Conservation (phyloP, 2,113 vertebrate genomes). For the Entosphenus tridentatus region DNA sequence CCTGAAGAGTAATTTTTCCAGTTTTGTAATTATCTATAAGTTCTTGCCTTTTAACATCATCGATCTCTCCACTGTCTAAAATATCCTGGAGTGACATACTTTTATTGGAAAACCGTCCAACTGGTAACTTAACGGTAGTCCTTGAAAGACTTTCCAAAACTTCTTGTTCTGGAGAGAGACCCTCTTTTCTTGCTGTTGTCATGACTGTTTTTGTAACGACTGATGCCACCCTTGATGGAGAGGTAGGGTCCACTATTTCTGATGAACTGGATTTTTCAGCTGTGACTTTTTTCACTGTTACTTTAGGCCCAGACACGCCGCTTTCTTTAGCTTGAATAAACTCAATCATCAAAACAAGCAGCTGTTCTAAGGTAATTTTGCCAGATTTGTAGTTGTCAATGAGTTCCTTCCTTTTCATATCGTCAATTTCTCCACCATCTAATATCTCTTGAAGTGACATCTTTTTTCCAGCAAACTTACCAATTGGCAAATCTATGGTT, state of each 20-base stretch:
- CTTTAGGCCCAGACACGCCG: too few species aligned
- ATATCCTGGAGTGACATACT: constrained; percentile 28
- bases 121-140: too few species aligned
- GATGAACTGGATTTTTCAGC: too few species aligned
- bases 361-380: constrained; percentile 3
- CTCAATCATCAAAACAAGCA: neutral
- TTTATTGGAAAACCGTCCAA: too few species aligned
- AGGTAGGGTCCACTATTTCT: too few species aligned
- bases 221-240: too few species aligned
- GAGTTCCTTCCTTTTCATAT: constrained; percentile 14
- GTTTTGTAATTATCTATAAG: constrained; percentile 17
- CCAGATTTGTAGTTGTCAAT: constrained; percentile 3
- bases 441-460: constrained; percentile 35
- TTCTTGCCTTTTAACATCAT: constrained; percentile 19
- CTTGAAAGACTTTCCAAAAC: too few species aligned
- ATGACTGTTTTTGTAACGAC: too few species aligned
- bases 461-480: constrained; percentile 1
- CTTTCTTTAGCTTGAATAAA: too few species aligned
- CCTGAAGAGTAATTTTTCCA: constrained; percentile 6
- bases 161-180: too few species aligned
- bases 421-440: constrained; percentile 39
- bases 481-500: neutral
- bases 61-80: constrained; percentile 45
- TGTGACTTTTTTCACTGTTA: too few species aligned
- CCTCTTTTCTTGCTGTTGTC: too few species aligned